Evolutionary conservation across 2,797 vertebrate species (phyloP).

Genomic region (Thripadectes ignobilis): DNA sequence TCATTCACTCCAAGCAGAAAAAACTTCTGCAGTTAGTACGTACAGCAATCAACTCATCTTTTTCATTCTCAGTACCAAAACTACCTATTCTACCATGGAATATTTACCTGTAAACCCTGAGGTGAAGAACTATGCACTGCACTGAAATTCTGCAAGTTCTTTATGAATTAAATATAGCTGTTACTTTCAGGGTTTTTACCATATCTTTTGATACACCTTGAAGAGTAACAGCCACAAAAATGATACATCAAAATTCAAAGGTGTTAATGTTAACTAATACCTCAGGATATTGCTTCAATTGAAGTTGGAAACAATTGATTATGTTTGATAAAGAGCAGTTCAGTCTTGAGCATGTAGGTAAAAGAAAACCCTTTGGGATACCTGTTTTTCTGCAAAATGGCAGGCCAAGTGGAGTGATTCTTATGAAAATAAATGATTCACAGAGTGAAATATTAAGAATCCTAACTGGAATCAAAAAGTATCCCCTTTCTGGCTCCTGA

Average conservation of each 20-base stretch:
- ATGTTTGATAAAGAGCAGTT: not conserved
- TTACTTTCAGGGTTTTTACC: not conserved
- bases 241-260: not conserved
- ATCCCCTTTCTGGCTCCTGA: not conserved
- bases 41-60: not conserved
- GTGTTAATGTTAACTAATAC: not conserved
- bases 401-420: not conserved
- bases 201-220: not conserved
- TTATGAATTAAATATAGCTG: not conserved
- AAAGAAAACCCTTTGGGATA: not conserved
- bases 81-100: not conserved
- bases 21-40: not conserved
- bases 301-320: not conserved
- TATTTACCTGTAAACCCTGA: not conserved
- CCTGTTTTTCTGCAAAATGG: not conserved
- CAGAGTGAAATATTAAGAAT: not conserved
- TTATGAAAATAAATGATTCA: not conserved
- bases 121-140: not conserved
- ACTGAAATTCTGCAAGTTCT: not conserved
- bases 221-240: not conserved
- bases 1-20: not conserved
- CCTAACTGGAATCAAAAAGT: not conserved
- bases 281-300: not conserved
- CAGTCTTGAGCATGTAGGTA: not conserved
- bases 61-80: not conserved